Percentiles rank a stretch among this genome's conserved stretches.
These are phyloP conservation scores for Pseudorhombus dupliciocellatus DNA, from an alignment of 2,113 vertebrate genomes.

Conservation along the genomic window DNA sequence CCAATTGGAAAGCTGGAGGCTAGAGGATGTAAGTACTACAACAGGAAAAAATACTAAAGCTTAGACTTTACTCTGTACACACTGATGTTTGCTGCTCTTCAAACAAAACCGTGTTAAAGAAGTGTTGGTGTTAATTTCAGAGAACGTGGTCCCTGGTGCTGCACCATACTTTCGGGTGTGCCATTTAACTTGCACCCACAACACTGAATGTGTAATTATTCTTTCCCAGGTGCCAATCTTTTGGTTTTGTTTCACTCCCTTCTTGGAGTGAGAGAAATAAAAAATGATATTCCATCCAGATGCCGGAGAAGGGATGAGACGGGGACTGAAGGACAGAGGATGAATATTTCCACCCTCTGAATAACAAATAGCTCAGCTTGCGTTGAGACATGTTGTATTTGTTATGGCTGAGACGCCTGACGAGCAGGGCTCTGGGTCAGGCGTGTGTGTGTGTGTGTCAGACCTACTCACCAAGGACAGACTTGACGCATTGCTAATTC, in stretches of 20 bases:
- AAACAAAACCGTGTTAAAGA: too few relatives aligned
- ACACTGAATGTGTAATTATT: neutral
- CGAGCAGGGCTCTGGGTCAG: slow-evolving; percentile 10
- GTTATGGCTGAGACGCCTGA: slow-evolving; percentile 10
- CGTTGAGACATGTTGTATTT: slow-evolving; percentile 16
- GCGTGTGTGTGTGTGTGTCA: slow-evolving; percentile 7
- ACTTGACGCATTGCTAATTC: slow-evolving; percentile 43
- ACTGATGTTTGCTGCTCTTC: too few relatives aligned
- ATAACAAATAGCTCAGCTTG: slow-evolving; percentile 11
- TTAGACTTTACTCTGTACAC: neutral
- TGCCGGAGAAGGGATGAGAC: slow-evolving; percentile 2
- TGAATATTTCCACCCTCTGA: slow-evolving; percentile 13
- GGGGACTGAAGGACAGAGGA: neutral
- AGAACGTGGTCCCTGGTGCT: too few relatives aligned
- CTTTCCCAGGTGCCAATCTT: neutral
- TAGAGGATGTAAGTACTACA: neutral
- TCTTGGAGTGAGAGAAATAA: neutral
- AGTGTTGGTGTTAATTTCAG: too few relatives aligned
- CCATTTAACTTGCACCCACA: neutral
- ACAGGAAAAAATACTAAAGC: neutral
- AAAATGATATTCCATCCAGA: slow-evolving; percentile 2
- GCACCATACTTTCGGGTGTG: too few relatives aligned
- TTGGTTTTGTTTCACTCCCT: neutral
- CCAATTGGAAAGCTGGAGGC: neutral
- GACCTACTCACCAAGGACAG: slow-evolving; percentile 12